These are phyloP conservation scores for Cybosia mesomella DNA, from an alignment of 2,888 invertebrate species.

Conservation along the genomic window DNA sequence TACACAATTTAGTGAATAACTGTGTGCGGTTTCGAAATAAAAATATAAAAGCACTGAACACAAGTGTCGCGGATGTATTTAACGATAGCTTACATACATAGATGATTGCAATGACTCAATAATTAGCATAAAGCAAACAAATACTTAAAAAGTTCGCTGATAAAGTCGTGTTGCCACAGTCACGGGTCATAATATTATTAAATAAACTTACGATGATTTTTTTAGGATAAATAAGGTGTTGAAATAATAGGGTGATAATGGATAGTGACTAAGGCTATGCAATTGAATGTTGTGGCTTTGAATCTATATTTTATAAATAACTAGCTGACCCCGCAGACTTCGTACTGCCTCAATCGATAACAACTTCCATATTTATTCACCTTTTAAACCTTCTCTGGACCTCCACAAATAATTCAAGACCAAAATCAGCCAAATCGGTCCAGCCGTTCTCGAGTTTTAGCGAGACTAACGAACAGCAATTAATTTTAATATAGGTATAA, in stretches of 20 bases:
- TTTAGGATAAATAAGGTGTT: neutral
- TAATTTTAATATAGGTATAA: too few relatives aligned
- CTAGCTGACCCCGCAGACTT: too few relatives aligned
- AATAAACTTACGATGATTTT: neutral
- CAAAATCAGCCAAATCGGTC: too few relatives aligned
- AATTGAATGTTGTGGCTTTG: neutral
- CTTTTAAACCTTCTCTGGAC: too few relatives aligned
- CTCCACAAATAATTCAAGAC: too few relatives aligned
- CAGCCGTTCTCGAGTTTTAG: too few relatives aligned
- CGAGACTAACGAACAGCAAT: too few relatives aligned
- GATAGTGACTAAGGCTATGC: neutral
- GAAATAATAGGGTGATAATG: neutral
- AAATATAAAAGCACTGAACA: neutral
- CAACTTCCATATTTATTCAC: too few relatives aligned
- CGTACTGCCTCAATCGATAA: too few relatives aligned
- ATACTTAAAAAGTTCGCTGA: neutral
- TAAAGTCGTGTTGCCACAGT: neutral
- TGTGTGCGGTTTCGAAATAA: neutral
- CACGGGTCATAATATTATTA: neutral
- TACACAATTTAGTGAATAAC: neutral
- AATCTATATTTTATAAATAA: neutral
- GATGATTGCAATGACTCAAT: neutral
- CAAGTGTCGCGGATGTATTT: neutral
- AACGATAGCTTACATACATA: neutral
- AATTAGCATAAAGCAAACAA: neutral